Evolutionary conservation across 1,140 invertebrate species (phyloP).

Genomic region (Ostrea edulis): DNA sequence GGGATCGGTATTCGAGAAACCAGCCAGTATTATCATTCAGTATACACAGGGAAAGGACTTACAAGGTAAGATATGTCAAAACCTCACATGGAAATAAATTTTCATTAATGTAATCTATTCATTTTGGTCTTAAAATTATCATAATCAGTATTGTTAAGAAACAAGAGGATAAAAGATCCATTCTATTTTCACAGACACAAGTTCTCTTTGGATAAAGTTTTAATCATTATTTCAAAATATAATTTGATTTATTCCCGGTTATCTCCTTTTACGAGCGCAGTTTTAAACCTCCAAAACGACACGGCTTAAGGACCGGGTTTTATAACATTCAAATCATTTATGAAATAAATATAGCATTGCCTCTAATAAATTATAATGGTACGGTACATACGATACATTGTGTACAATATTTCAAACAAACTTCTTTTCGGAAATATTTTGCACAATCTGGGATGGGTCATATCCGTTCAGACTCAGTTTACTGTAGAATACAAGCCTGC

Average conservation of each 20-base stretch:
- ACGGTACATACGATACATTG: background rate
- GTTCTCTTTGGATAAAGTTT: background rate
- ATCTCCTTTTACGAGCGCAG: background rate
- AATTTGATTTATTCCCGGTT: background rate
- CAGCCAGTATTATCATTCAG: slow-evolving; percentile 76
- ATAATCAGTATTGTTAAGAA: background rate
- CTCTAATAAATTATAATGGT: no score
- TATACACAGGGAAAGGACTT: slow-evolving; percentile 76
- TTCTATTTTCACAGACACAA: background rate
- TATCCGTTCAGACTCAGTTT: background rate
- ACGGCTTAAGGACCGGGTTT: no score
- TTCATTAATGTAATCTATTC: no score
- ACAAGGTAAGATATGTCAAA: slow-evolving; percentile 68
- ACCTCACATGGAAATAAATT: no score
- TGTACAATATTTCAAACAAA: background rate
- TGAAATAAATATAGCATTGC: no score
- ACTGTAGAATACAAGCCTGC: background rate
- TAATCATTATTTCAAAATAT: background rate
- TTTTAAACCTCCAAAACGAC: background rate
- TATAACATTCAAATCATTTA: no score
- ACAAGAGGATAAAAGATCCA: background rate
- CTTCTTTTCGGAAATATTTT: background rate
- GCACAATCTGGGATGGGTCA: background rate
- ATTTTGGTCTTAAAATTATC: no score
- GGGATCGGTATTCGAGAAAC: slow-evolving; percentile 78